Evolutionary conservation across 2,797 vertebrate species (phyloP).

Genomic region (Peromyscus eremicus): DNA sequence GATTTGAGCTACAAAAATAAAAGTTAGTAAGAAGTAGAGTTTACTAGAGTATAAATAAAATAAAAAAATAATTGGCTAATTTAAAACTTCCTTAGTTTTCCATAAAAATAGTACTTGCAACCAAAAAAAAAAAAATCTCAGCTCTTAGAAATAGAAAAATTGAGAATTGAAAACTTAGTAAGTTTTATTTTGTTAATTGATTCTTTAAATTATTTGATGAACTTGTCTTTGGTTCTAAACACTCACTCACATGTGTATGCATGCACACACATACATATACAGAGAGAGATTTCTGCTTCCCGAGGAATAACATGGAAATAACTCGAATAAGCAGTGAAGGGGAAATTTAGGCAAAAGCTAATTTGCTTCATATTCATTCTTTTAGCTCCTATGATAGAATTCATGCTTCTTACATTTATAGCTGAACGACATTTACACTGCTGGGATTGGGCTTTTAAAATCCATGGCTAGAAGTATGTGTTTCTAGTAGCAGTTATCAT

Average conservation of each 20-base stretch:
- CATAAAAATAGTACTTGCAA: slow-evolving; percentile 64
- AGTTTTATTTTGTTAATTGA: slow-evolving; percentile 23
- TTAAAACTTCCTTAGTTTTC: slow-evolving; percentile 66
- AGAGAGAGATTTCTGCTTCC: slow-evolving; percentile 30
- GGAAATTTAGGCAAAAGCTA: background rate
- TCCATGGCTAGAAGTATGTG: background rate
- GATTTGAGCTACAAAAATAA: slow-evolving; percentile 72
- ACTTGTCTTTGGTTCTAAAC: background rate
- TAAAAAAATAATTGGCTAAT: slow-evolving; percentile 72
- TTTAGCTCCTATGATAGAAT: slow-evolving; percentile 2
- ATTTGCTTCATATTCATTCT: slow-evolving; percentile 59
- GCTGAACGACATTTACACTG: slow-evolving; percentile 45
- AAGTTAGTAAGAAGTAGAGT: slow-evolving; percentile 66
- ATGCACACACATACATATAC: background rate
- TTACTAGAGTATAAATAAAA: slow-evolving; percentile 75
- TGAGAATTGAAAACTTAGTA: background rate
- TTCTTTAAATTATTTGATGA: slow-evolving; percentile 30
- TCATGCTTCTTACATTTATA: slow-evolving; percentile 36
- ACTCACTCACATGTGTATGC: background rate
- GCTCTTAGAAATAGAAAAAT: slow-evolving; percentile 15
- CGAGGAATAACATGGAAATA: background rate
- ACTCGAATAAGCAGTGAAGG: slow-evolving; percentile 10
- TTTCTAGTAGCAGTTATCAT: slow-evolving; percentile 52
- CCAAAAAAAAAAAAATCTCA: slow-evolving; percentile 58
- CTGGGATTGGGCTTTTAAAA: slow-evolving; percentile 8